Evolutionary conservation across 2,888 invertebrate species (phyloP).

Genomic region (Aspidiotus destructor): DNA sequence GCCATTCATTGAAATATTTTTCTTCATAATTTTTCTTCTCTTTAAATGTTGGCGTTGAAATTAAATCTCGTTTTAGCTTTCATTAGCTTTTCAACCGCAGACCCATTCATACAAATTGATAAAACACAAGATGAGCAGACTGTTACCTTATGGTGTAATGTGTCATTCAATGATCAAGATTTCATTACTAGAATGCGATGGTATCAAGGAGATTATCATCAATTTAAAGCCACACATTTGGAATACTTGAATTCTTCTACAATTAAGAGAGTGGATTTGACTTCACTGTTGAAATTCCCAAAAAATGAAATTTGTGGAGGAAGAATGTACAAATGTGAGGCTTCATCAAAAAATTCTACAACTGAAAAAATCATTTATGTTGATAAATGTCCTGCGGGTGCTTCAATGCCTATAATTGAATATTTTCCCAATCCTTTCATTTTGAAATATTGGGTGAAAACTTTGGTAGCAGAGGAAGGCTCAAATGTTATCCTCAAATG

Average conservation of each 20-base stretch:
- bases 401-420: not conserved
- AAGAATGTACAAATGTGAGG: conserved; percentile 9
- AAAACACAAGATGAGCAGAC: not conserved
- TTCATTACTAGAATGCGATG: conserved; percentile 8
- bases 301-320: conserved; percentile 10
- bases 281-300: conserved; percentile 13
- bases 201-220: conserved; percentile 11
- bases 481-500: conserved; percentile 1
- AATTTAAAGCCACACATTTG: conserved; percentile 2
- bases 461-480: not conserved
- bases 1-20: conserved; percentile 22
- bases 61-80: conserved; percentile 6
- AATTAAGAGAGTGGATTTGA: conserved; percentile 5
- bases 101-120: not conserved
- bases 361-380: conserved; percentile 1
- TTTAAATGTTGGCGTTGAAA: conserved; percentile 4
- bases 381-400: not conserved
- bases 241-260: conserved; percentile 9
- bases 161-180: conserved; percentile 14
- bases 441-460: not conserved
- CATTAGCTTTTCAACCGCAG: conserved; percentile 8
- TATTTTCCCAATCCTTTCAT: conserved; percentile 1
- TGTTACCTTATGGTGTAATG: conserved; percentile 15
- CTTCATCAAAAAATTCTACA: not conserved
- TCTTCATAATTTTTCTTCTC: not conserved